phyloP scores from a whole-genome alignment of 1,140 invertebrate species.

The Glomeris maerens region DNA sequence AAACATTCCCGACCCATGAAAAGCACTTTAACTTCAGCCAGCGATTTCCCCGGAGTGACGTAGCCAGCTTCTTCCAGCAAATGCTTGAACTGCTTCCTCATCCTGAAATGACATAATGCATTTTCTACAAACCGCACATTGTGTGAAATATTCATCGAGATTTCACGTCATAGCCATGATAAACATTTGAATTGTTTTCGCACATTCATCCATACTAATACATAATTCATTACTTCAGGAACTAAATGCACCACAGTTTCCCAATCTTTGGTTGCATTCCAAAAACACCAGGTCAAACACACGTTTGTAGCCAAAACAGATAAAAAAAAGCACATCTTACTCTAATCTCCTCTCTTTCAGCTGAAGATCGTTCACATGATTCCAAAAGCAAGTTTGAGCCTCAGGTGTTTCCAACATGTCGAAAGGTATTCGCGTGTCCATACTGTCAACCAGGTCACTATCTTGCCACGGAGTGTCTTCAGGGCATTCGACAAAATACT shows the following conservation, averaged over 20 bases:
- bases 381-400: conserved; percentile 79
- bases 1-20: conserved; percentile 93
- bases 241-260: too few species aligned
- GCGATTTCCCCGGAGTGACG: conserved; percentile 73
- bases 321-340: conserved; percentile 41
- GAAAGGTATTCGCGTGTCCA: conserved; percentile 60
- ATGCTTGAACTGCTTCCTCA: conserved; percentile 71
- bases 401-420: conserved; percentile 79
- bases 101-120: conserved; percentile 28
- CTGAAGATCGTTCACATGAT: conserved; percentile 76
- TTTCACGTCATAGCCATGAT: too few species aligned
- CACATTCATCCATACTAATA: too few species aligned
- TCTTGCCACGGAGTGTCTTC: conserved; percentile 66
- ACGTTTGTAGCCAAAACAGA: not conserved
- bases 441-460: conserved; percentile 48
- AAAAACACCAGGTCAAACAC: too few species aligned
- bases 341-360: conserved; percentile 77
- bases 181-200: too few species aligned
- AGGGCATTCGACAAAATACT: conserved; percentile 75
- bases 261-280: too few species aligned
- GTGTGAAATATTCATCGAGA: too few species aligned
- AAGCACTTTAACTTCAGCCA: conserved; percentile 80
- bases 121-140: too few species aligned
- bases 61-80: conserved; percentile 86
- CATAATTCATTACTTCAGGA: too few species aligned